Conservation (phyloP, 2,888 invertebrate genomes). For the Scaptomyza polygonia region DNA sequence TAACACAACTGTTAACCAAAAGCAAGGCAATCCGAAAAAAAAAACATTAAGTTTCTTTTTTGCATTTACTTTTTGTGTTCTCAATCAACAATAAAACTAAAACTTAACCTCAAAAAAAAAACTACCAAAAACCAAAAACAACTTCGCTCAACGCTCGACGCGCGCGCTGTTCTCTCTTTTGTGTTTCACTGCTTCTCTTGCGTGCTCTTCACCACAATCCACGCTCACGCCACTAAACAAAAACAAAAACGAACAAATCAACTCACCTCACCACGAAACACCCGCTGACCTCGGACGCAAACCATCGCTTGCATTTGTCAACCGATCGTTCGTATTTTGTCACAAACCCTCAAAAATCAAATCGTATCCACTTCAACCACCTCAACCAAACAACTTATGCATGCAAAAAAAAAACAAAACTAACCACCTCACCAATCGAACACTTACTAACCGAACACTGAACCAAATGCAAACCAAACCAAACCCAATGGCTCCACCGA, state of each 20-base stretch:
- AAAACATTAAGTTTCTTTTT: constrained; percentile 76
- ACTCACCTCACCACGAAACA: constrained; percentile 30
- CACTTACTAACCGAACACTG: constrained; percentile 12
- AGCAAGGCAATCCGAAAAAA: constrained; percentile 43
- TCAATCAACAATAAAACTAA: constrained; percentile 45
- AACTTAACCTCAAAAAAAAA: constrained; percentile 44
- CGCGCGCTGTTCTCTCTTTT: constrained; percentile 69
- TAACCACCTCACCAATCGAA: constrained; percentile 16
- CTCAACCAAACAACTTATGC: constrained; percentile 14
- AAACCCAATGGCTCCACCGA: constrained; percentile 18
- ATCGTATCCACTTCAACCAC: constrained; percentile 15
- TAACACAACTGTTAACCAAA: constrained; percentile 44
- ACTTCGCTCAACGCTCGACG: constrained; percentile 54
- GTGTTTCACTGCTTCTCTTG: constrained; percentile 78
- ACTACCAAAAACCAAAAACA: constrained; percentile 38
- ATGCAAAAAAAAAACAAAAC: constrained; percentile 12
- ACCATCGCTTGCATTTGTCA: constrained; percentile 62
- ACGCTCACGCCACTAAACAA: constrained; percentile 38
- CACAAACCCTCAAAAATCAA: constrained; percentile 24
- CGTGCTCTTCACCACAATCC: constrained; percentile 63
- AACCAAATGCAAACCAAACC: constrained; percentile 3
- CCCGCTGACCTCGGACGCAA: constrained; percentile 67
- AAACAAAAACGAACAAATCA: constrained; percentile 38
- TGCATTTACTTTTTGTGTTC: constrained; percentile 79
- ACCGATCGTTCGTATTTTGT: constrained; percentile 61